Evolutionary conservation across 1,140 invertebrate genomes (phyloP).

Genomic region (Brachionus koreanus): DNA sequence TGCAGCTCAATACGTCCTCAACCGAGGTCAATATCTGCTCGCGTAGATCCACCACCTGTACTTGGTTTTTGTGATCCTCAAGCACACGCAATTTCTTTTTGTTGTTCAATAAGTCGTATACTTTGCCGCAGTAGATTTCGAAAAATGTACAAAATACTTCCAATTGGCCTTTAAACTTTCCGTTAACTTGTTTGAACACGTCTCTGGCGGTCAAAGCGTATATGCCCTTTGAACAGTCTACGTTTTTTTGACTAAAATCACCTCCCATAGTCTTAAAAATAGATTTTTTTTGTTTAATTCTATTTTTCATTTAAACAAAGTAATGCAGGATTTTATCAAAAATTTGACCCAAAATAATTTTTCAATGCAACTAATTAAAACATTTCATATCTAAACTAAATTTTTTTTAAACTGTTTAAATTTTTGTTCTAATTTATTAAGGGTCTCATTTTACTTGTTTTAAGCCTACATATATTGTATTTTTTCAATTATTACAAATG

Average conservation of each 20-base stretch:
- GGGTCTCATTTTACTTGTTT: conserved; percentile 49
- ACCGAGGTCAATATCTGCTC: conserved; percentile 77
- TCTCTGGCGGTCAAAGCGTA: conserved; percentile 73
- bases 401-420: no score
- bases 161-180: conserved; percentile 75
- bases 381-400: no score
- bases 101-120: conserved; percentile 91
- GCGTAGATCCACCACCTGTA: conserved; percentile 87
- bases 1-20: conserved; percentile 81
- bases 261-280: conserved; percentile 58
- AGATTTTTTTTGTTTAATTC: not conserved
- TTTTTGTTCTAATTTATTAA: not conserved
- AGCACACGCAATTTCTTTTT: conserved; percentile 89
- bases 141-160: conserved; percentile 84
- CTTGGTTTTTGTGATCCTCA: conserved; percentile 81
- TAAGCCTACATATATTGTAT: no score
- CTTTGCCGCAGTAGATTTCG: conserved; percentile 92
- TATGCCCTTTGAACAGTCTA: conserved; percentile 60
- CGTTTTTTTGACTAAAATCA: conserved; percentile 58
- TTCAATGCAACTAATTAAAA: no score
- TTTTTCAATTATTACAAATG: conserved; percentile 61
- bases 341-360: no score
- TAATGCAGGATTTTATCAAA: not conserved
- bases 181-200: conserved; percentile 75
- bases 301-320: no score